Evolutionary conservation across 2,113 vertebrate genomes (phyloP), one percentile per base, ranked within the genome.

Genomic region (Helogale parvula): DNA sequence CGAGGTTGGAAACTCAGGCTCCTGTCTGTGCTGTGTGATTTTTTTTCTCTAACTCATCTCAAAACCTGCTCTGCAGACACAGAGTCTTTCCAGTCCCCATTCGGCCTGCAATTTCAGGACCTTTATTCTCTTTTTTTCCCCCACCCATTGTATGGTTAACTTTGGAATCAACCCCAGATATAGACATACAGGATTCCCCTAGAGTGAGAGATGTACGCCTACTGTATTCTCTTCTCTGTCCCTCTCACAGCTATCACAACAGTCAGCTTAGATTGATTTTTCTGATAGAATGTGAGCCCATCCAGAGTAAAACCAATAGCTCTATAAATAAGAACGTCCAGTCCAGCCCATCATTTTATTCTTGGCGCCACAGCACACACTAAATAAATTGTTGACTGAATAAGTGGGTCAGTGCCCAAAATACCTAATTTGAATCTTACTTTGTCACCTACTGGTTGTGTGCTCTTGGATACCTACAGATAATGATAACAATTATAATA

Each of bases 41-140:
- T 71, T 57, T 71, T 71, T 71, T 16, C 35, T n/a, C 17, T 57
- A 16, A 38, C 29, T 2, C 19, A 16, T 60, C 63, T 93, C 35
- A 29, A 41, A 29, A 19, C 45, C 4, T 50, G 31, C 35, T 57
- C 10, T 45, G 4, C 7, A 19, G 57, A 1, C 4, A 7, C 16
- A 45, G 0, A 45, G 2, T 1, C 65, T 81, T 68, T 41, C 8
- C 17, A 10, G 17, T 12, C n/a, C 5, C 3, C 1, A 0, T 60
- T 45, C 50, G 52, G 12, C 3, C 1, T 66, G 25, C 16, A 13
- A 2, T 15, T 50, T 38, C 2, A 12, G 29, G 76, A 17, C 45
- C n/a, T 66, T 45, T 10, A 12, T 31, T 23, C 1, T 3, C 5
- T 0, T 68, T 71, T 10, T 65, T 76, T 25, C 27, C 38, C 52